These are phyloP conservation scores for Laspeyria flexula DNA, from an alignment of 2,888 invertebrate genomes.

Conservation along the genomic window DNA sequence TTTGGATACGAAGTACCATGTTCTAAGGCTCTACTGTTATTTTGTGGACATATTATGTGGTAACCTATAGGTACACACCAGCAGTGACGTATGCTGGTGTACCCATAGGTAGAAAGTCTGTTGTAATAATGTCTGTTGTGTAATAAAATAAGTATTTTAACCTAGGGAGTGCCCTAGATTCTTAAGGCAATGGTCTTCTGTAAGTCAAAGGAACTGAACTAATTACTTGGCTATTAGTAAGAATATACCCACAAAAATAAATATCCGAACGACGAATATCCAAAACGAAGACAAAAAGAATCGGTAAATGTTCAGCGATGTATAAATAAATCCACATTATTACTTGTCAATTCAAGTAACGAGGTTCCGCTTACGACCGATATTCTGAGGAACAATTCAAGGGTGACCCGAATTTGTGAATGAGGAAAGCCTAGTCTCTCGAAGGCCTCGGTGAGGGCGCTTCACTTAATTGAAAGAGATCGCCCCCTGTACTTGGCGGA, in stretches of 20 bases:
- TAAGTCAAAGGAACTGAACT: no score
- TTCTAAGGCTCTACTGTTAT: no score
- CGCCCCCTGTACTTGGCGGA: conserved; percentile 60
- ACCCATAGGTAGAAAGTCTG: no score
- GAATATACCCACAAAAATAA: conserved; percentile 12
- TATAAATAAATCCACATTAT: conserved; percentile 45
- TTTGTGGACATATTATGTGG: no score
- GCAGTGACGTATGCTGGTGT: no score
- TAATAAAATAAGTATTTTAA: no score
- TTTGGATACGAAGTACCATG: no score
- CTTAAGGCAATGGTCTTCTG: no score
- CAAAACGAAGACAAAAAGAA: conserved; percentile 38
- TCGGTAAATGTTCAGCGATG: conserved; percentile 34
- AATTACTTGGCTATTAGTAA: no score
- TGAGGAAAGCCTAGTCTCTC: conserved; percentile 47
- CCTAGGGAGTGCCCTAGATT: no score
- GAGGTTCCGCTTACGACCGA: conserved; percentile 45
- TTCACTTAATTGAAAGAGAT: conserved; percentile 82
- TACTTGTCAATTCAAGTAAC: conserved; percentile 49
- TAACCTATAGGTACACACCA: no score
- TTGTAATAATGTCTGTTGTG: no score
- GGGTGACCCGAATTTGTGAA: conserved; percentile 56
- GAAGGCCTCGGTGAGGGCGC: conserved; percentile 55
- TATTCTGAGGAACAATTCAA: conserved; percentile 52
- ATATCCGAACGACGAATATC: conserved; percentile 13